Conservation (phyloP, 2,113 vertebrate species). For the Cyprinodon variegatus region DNA sequence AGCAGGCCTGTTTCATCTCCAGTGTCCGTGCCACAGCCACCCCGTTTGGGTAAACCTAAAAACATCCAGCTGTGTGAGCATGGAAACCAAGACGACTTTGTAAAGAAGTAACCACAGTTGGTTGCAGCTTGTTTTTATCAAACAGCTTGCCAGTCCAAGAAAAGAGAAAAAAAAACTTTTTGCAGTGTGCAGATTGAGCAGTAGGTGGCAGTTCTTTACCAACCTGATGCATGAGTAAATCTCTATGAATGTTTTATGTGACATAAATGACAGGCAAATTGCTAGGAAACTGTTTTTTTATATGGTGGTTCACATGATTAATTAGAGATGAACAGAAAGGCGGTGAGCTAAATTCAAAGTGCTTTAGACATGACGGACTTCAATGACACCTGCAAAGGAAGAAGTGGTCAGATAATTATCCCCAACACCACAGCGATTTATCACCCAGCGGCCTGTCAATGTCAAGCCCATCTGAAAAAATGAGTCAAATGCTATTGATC, state of each 20-base stretch:
- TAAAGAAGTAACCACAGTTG: conserved; percentile 63
- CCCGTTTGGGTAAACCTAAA: conserved; percentile 60
- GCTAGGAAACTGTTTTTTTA: conserved; percentile 43
- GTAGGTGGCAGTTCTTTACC: conserved; percentile 68
- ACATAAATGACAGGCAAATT: conserved; percentile 42
- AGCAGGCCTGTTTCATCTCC: conserved; percentile 74
- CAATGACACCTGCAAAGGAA: conserved; percentile 66
- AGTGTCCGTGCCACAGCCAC: conserved; percentile 66
- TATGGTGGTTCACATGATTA: conserved; percentile 37
- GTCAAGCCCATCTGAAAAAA: conserved; percentile 65
- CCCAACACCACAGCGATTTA: conserved; percentile 58
- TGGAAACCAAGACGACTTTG: conserved; percentile 67
- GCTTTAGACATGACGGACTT: conserved; percentile 48
- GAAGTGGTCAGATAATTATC: conserved; percentile 71
- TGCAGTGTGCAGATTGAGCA: conserved; percentile 56
- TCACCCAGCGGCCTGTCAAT: conserved; percentile 63
- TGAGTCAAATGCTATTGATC: conserved; percentile 74
- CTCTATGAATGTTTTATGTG: conserved; percentile 7
- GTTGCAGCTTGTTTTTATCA: conserved; percentile 70
- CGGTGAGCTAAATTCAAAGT: conserved; percentile 50
- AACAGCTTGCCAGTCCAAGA: conserved; percentile 47
- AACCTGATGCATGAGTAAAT: conserved; percentile 13
- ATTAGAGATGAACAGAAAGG: conserved; percentile 43
- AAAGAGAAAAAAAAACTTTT: conserved; percentile 38
- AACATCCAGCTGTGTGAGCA: conserved; percentile 70